Conservation (phyloP, 2,888 invertebrate species). For the Syrphus vitripennis region DNA sequence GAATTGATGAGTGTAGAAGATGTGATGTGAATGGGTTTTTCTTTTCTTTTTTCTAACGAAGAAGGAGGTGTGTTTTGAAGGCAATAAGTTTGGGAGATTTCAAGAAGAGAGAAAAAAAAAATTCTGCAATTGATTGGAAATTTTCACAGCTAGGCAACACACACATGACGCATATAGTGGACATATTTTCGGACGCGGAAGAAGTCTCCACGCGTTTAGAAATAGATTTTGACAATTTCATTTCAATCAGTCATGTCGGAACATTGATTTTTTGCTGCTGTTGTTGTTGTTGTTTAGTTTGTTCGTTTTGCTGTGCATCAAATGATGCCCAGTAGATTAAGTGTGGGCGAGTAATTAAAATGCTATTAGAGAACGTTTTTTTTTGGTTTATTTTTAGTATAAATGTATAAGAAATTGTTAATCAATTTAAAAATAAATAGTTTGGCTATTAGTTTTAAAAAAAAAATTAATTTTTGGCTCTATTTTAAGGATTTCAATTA, state of each 20-base stretch:
- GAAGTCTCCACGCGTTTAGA: background rate
- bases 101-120: background rate
- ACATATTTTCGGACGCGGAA: constrained; percentile 3
- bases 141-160: constrained; percentile 26
- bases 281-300: no score
- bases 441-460: no score
- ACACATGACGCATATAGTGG: constrained; percentile 11
- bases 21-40: background rate
- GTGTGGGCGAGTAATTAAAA: constrained; percentile 65
- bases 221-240: constrained; percentile 53
- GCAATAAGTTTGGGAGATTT: background rate
- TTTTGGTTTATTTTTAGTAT: constrained; percentile 21
- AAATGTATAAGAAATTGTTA: background rate
- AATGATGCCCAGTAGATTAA: background rate
- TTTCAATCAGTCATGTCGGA: constrained; percentile 38
- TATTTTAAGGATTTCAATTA: no score
- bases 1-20: constrained; percentile 41
- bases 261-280: background rate
- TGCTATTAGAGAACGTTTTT: constrained; percentile 56
- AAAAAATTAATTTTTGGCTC: no score
- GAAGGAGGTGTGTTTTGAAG: background rate
- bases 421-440: constrained; percentile 20
- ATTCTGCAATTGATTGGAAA: constrained; percentile 37
- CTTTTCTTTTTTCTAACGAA: no score
- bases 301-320: background rate